Evolutionary conservation across 2,888 invertebrate species (phyloP).

Genomic region (Eucera pruinosa): DNA sequence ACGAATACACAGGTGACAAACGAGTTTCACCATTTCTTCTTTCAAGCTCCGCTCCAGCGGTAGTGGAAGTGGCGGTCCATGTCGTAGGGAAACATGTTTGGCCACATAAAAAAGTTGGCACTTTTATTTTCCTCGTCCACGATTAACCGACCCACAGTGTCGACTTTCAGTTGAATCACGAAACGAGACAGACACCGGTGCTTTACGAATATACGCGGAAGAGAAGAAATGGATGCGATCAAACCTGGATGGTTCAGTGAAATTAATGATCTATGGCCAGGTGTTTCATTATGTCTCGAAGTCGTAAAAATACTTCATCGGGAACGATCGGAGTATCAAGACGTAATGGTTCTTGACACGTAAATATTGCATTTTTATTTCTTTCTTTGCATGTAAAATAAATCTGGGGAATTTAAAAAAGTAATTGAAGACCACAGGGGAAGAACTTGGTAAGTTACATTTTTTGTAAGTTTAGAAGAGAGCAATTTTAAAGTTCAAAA

Average conservation of each 20-base stretch:
- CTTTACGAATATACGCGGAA: background rate
- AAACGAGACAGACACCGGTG: conserved; percentile 10
- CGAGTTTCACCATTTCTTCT: conserved; percentile 46
- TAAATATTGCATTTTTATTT: conserved; percentile 82
- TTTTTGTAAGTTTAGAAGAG: too few species aligned
- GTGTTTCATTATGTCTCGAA: conserved; percentile 94
- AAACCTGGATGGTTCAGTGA: conserved; percentile 97
- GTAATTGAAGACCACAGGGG: too few species aligned
- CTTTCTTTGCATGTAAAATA: background rate
- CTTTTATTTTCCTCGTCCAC: conserved; percentile 53
- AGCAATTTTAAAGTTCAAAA: too few species aligned
- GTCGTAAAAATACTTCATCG: conserved; percentile 91
- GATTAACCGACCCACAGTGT: conserved; percentile 38
- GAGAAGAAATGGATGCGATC: conserved; percentile 88
- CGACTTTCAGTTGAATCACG: conserved; percentile 54
- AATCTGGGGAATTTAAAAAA: too few species aligned
- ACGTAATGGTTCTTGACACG: conserved; percentile 93
- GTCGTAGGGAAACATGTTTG: conserved; percentile 66
- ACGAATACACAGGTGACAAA: conserved; percentile 48
- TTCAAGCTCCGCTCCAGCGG: conserved; percentile 17
- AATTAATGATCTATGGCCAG: conserved; percentile 95
- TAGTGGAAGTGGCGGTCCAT: conserved; percentile 27
- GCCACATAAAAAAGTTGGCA: conserved; percentile 61
- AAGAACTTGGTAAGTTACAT: too few species aligned
- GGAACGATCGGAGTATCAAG: conserved; percentile 93